Base-by-base conservation (phyloP, 1,140 invertebrate species). In the Drosophila funebris region DNA sequence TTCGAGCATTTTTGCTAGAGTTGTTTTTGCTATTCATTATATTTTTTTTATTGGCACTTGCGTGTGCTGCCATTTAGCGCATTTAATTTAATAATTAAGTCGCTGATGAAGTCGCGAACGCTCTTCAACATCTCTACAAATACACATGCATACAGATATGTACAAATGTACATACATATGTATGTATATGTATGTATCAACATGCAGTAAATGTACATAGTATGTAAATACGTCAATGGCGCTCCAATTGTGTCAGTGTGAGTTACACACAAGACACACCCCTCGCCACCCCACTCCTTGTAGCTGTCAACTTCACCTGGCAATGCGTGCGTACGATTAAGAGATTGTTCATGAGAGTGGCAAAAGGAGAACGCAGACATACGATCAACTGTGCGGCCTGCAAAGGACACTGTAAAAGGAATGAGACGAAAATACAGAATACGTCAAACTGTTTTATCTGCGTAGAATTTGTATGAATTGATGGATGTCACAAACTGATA, bases 41-140 rank as follows among this genome's bases (percentile, higher is more conserved):
- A 56, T 58, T 72, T 76, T 69, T 75, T 87, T 87, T 88, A 88
- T 88, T 87, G 79, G 78, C 76, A 78, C 72, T 87, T 88, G 83
- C 83, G 83, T 87, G 83, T 83, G 82, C 75, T 87, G 78, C 78
- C 79, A 88, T 88, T 87, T 88, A 87, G 84, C 83, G 82, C 83
- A 78, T 88, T 87, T 87, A 87, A 87, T 87, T 87, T 87, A 88
- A 87, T 87, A 87, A 87, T 87, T 87, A 88, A 87, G 83, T 78
- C 73, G 83, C 77, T 77, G 80, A 80, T 80, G 81, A 73, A 84
- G 80, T 77, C 77, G 73, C 46, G 48, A 73, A 50, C 66, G 54
- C 76, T 80, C 62, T 77, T 61, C 52, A 61, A 66, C 48, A 22
- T 29, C 53, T 22, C 27, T 64, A 73, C 52, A 48, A 16, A 18